These are phyloP conservation scores for Ceyx cyanopectus DNA, from an alignment of 2,113 vertebrate genomes.

Conservation along the genomic window DNA sequence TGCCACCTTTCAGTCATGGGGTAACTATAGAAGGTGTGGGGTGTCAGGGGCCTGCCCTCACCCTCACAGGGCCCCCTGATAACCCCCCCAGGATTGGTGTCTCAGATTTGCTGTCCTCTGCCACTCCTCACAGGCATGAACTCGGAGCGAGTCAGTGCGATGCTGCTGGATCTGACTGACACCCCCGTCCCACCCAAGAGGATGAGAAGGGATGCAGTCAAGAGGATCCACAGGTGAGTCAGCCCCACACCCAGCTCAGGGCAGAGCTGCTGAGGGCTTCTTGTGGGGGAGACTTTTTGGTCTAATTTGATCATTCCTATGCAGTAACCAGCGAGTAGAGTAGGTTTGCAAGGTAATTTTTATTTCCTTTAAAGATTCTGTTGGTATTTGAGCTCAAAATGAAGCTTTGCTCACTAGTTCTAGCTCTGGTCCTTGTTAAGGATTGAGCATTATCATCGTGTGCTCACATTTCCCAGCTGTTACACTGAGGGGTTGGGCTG, in stretches of 20 bases:
- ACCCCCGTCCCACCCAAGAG: constrained; percentile 78
- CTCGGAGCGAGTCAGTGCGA: constrained; percentile 60
- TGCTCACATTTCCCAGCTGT: neutral
- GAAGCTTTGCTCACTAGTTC: neutral
- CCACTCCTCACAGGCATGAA: constrained; percentile 75
- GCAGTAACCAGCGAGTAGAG: neutral
- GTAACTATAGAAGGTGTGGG: neutral
- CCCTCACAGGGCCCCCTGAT: neutral
- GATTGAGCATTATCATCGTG: neutral
- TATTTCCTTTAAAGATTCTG: neutral
- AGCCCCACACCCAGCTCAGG: neutral
- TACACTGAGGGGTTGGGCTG: neutral
- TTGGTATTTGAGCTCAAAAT: neutral
- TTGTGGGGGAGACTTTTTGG: neutral
- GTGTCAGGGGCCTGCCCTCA: neutral
- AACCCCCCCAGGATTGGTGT: neutral
- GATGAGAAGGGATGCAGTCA: constrained; percentile 74
- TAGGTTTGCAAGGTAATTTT: neutral
- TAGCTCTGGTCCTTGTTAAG: neutral
- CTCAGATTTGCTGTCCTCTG: neutral
- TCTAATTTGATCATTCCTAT: neutral
- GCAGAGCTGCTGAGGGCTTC: neutral
- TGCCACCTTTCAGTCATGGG: neutral
- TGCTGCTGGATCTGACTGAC: constrained; percentile 61
- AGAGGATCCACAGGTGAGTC: constrained; percentile 69